These are phyloP conservation scores for Sceloporus tristichus DNA, from an alignment of 2,113 vertebrate genomes.

Conservation along the genomic window DNA sequence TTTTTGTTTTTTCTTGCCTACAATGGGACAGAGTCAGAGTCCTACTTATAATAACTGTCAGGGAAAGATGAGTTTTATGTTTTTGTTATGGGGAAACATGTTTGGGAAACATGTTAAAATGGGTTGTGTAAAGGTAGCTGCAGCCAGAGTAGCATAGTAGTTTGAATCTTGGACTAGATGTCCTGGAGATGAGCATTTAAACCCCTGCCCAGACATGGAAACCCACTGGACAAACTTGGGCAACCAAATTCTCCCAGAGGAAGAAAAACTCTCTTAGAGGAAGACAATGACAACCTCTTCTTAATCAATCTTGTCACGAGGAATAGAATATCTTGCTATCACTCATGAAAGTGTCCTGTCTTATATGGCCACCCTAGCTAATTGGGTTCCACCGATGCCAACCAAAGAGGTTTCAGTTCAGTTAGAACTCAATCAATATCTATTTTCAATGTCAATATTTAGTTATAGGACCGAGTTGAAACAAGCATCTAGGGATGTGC, in stretches of 20 bases:
- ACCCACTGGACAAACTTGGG: too few relatives aligned
- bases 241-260: too few relatives aligned
- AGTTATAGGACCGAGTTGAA: background rate
- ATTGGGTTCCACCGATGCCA: background rate
- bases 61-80: background rate
- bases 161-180: background rate
- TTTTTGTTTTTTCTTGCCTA: background rate
- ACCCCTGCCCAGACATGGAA: too few relatives aligned
- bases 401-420: background rate
- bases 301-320: too few relatives aligned
- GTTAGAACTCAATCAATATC: background rate
- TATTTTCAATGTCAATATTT: background rate
- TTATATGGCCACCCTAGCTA: too few relatives aligned
- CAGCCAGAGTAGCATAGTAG: background rate
- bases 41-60: background rate
- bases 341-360: too few relatives aligned
- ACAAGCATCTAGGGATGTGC: background rate
- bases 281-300: too few relatives aligned
- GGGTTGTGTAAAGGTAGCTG: background rate
- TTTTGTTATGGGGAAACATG: background rate
- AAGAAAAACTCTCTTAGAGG: too few relatives aligned
- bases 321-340: too few relatives aligned
- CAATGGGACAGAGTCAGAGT: background rate
- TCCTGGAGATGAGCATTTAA: too few relatives aligned
- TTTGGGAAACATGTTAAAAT: background rate